Conservation (phyloP, 1,140 invertebrate species). For the Ptiloglossa arizonensis region DNA sequence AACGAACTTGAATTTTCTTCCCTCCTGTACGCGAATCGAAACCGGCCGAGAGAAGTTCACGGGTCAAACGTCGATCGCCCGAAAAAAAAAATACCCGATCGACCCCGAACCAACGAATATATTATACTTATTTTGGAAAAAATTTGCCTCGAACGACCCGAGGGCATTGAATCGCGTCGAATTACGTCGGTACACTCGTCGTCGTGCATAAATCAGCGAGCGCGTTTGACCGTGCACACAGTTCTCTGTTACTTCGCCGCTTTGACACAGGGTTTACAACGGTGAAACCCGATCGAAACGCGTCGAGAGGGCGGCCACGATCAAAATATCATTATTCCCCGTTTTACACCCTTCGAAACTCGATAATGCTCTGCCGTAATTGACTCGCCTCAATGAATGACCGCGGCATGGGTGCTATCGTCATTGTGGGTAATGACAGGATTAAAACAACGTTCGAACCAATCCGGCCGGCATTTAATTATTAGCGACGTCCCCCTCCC, state of each 20-base stretch:
- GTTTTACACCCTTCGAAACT: slow-evolving; percentile 61
- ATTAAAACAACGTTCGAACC: slow-evolving; percentile 61
- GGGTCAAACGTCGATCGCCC: neutral
- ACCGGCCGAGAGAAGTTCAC: no score
- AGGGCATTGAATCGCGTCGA: neutral
- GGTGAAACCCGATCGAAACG: slow-evolving; percentile 12
- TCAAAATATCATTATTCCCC: slow-evolving; percentile 62
- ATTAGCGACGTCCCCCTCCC: slow-evolving; percentile 53
- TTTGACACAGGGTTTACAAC: slow-evolving; percentile 38
- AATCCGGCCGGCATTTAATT: slow-evolving; percentile 62
- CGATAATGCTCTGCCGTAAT: slow-evolving; percentile 63
- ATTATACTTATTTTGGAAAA: slow-evolving; percentile 7
- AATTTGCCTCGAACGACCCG: neutral
- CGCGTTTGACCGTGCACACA: slow-evolving; percentile 6
- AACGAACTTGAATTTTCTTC: no score
- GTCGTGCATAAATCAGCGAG: slow-evolving; percentile 25
- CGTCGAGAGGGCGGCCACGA: slow-evolving; percentile 12
- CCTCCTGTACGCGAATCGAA: neutral
- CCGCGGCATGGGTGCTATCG: slow-evolving; percentile 38
- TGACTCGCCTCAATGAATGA: slow-evolving; percentile 61
- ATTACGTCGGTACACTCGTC: slow-evolving; percentile 9
- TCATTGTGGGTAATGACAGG: slow-evolving; percentile 65
- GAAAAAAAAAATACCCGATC: no score
- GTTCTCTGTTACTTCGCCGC: slow-evolving; percentile 24
- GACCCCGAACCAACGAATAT: no score